These are phyloP conservation scores for Actias luna DNA, from an alignment of 2,888 invertebrate species.

Conservation along the genomic window DNA sequence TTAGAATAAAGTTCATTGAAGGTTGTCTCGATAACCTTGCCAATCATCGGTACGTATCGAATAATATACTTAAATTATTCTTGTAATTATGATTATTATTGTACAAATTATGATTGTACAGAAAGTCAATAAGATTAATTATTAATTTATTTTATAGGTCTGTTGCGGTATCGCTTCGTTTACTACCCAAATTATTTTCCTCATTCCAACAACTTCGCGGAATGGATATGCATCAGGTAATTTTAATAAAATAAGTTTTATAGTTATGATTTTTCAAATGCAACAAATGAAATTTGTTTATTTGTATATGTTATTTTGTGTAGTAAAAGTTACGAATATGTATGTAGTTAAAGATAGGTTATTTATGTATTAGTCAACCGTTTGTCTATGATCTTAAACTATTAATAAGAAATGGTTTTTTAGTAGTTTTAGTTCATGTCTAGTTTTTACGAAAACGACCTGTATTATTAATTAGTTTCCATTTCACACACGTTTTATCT, in stretches of 20 bases:
- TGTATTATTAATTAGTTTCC: too few relatives aligned
- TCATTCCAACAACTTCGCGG: conserved; percentile 95
- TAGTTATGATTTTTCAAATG: not conserved
- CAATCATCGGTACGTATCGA: conserved; percentile 84
- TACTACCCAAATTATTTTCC: conserved; percentile 94
- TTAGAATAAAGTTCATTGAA: conserved; percentile 96
- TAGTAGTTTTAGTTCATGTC: too few relatives aligned
- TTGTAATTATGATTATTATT: too few relatives aligned
- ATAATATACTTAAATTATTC: not conserved
- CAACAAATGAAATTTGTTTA: not conserved
- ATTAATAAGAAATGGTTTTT: too few relatives aligned
- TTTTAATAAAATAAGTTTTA: not conserved
- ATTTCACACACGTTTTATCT: too few relatives aligned
- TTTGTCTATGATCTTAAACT: too few relatives aligned
- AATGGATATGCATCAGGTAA: conserved; percentile 90
- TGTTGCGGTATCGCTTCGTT: conserved; percentile 92
- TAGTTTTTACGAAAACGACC: too few relatives aligned
- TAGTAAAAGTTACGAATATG: too few relatives aligned
- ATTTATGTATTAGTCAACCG: too few relatives aligned
- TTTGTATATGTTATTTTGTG: not conserved
- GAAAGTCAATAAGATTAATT: too few relatives aligned
- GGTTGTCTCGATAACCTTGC: conserved; percentile 95
- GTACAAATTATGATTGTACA: too few relatives aligned
- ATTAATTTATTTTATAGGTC: conserved; percentile 79
- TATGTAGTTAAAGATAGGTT: too few relatives aligned